Evolutionary conservation across 2,797 vertebrate species (phyloP).

Genomic region (Amphiprion clarkii): DNA sequence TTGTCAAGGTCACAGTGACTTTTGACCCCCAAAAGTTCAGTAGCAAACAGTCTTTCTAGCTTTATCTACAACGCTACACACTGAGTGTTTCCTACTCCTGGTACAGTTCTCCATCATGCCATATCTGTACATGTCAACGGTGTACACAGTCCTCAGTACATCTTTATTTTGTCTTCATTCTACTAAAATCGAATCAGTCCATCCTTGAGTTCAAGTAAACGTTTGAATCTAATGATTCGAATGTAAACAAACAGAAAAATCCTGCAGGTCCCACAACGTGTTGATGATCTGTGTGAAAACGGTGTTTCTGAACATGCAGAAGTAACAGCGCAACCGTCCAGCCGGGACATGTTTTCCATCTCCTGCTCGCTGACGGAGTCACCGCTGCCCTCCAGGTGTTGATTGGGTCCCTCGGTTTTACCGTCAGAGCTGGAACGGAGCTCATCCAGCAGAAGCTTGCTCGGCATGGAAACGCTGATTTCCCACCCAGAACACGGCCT

Average conservation of each 20-base stretch:
- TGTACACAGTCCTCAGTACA: too few relatives aligned
- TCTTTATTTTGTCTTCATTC: too few relatives aligned
- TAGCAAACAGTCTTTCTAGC: too few relatives aligned
- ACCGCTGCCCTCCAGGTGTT: constrained; percentile 21
- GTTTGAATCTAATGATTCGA: too few relatives aligned
- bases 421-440: constrained; percentile 33
- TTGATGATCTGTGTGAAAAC: not conserved
- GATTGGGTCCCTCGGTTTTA: constrained; percentile 45
- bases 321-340: not conserved
- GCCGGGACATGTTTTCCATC: constrained; percentile 25
- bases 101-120: too few relatives aligned
- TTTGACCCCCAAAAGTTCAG: too few relatives aligned
- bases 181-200: too few relatives aligned
- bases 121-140: too few relatives aligned
- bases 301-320: not conserved
- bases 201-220: too few relatives aligned
- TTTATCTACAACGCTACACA: too few relatives aligned
- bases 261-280: not conserved
- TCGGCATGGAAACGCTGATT: constrained; percentile 41
- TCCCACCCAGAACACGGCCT: constrained; percentile 43
- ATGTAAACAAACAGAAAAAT: not conserved
- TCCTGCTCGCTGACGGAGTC: not conserved
- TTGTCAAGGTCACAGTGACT: too few relatives aligned
- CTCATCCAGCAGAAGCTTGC: constrained; percentile 32
- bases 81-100: too few relatives aligned